A percentile compares a stretch with the other conserved stretches of the same genome.
phyloP scores from a whole-genome alignment of 2,888 invertebrate species.

The Oligia strigilis region DNA sequence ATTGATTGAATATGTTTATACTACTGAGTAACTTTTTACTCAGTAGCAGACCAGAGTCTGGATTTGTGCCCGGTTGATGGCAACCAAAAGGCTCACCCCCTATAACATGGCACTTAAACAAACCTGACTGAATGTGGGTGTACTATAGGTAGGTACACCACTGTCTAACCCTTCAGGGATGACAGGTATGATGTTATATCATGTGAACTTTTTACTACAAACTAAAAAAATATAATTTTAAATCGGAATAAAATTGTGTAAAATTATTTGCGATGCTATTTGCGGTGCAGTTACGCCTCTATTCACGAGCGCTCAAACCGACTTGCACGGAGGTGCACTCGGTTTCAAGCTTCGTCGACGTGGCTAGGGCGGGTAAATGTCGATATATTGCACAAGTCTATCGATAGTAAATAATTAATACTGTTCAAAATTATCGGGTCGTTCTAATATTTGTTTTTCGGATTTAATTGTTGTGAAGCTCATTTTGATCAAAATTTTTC shows the following conservation, averaged over 20 bases:
- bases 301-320: constrained; percentile 41
- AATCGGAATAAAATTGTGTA: not conserved
- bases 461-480: not conserved
- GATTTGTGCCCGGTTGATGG: not conserved
- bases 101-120: not conserved
- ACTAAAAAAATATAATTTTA: not conserved
- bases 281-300: constrained; percentile 43
- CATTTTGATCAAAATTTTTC: not conserved
- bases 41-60: not conserved
- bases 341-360: constrained; percentile 64
- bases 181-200: not conserved
- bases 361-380: constrained; percentile 51
- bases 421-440: not conserved
- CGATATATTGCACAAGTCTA: constrained; percentile 33
- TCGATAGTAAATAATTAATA: constrained; percentile 37
- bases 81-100: not conserved
- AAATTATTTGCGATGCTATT: not conserved
- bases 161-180: not conserved
- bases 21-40: not conserved
- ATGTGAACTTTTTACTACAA: not conserved
- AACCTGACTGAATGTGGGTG: not conserved
- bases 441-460: not conserved
- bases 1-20: not conserved
- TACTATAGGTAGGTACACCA: not conserved
- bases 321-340: constrained; percentile 72